Evolutionary conservation across 2,797 vertebrate genomes (phyloP).

Genomic region (Muscicapa comitata): DNA sequence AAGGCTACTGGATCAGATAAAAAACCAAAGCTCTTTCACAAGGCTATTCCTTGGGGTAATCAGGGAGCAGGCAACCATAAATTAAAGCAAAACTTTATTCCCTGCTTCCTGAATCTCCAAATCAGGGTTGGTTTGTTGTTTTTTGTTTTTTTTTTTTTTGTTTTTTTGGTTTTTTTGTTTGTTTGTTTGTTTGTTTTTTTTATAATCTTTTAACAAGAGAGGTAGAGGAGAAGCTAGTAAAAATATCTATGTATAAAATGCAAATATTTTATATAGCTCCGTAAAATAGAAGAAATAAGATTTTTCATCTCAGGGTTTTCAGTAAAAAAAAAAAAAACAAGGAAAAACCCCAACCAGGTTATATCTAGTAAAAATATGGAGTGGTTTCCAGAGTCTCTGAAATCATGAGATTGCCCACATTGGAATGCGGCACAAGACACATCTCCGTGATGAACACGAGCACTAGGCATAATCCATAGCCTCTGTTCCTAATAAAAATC

Average conservation of each 20-base stretch:
- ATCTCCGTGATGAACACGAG: neutral
- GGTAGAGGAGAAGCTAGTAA: neutral
- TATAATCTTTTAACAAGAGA: neutral
- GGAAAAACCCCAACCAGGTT: rapidly evolving
- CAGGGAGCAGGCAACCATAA: neutral
- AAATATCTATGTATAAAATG: neutral
- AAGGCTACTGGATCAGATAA: neutral
- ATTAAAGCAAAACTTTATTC: neutral
- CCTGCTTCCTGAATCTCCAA: neutral
- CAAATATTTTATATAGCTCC: neutral
- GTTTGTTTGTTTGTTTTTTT: too few relatives aligned
- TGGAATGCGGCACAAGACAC: neutral
- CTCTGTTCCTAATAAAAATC: neutral
- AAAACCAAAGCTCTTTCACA: neutral
- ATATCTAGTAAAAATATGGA: neutral
- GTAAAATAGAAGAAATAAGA: neutral
- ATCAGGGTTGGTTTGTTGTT: neutral
- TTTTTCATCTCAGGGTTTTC: neutral
- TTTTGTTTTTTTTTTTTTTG: neutral
- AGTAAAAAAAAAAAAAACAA: neutral
- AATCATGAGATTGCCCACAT: neutral
- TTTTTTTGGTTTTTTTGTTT: neutral
- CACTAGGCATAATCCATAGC: neutral
- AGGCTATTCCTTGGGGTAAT: neutral
- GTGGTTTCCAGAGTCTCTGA: neutral